These are phyloP conservation scores for Deilephila porcellus DNA, from an alignment of 2,888 invertebrate species.

Conservation along the genomic window DNA sequence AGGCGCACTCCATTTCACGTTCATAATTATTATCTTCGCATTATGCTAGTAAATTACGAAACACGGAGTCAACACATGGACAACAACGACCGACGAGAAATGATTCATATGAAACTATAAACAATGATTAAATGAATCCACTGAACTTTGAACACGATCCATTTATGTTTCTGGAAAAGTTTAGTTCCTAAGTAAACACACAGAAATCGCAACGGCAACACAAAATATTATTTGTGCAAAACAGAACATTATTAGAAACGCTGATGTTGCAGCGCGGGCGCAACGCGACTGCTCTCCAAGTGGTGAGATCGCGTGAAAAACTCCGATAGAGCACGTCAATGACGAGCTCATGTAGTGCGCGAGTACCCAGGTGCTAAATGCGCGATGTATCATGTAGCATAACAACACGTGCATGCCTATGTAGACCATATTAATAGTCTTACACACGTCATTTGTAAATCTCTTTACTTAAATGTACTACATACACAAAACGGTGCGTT, in stretches of 20 bases:
- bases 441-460: slow-evolving; percentile 11
- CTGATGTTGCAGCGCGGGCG: slow-evolving; percentile 66
- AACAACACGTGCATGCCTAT: slow-evolving; percentile 35
- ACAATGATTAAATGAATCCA: not conserved
- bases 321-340: slow-evolving; percentile 73
- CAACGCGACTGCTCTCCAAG: slow-evolving; percentile 75
- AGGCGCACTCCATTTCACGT: slow-evolving; percentile 46
- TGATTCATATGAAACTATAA: slow-evolving; percentile 2
- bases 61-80: slow-evolving; percentile 54
- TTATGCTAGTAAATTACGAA: slow-evolving; percentile 56
- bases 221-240: slow-evolving; percentile 39
- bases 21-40: slow-evolving; percentile 50
- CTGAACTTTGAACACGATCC: not conserved
- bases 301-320: slow-evolving; percentile 83
- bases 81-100: slow-evolving; percentile 43
- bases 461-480: slow-evolving; percentile 1
- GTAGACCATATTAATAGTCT: slow-evolving; percentile 22
- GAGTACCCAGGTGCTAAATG: slow-evolving; percentile 41
- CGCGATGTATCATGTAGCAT: slow-evolving; percentile 39
- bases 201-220: not conserved
- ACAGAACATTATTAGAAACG: slow-evolving; percentile 50
- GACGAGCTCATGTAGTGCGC: slow-evolving; percentile 46
- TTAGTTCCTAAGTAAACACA: not conserved
- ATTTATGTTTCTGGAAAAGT: no score
- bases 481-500: not conserved